A percentile compares a stretch with the other conserved stretches of the same genome.
Conservation (phyloP, 2,888 invertebrate species). For the Synanthedon myopaeformis region DNA sequence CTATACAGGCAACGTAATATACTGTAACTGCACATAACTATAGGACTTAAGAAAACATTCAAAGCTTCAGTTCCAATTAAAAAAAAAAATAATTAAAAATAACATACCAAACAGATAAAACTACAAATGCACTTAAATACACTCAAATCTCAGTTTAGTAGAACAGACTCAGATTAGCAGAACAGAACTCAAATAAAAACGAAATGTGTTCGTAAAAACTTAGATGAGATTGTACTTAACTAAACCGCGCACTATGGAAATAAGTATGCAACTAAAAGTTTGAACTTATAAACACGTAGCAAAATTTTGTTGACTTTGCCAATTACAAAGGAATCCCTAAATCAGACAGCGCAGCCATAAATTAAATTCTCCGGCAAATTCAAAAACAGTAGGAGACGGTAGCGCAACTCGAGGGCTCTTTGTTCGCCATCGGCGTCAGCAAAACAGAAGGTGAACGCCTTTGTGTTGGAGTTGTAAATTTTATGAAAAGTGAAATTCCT, state of each 20-base stretch:
- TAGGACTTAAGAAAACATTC: no score
- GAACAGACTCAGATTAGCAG: no score
- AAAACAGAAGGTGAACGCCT: conserved; percentile 67
- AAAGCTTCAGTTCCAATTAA: conserved; percentile 4
- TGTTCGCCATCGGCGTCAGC: conserved; percentile 63
- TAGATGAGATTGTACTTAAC: conserved; percentile 9
- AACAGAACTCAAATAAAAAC: no score
- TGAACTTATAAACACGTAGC: conserved; percentile 27
- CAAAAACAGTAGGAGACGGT: conserved; percentile 69
- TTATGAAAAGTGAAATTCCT: conserved; percentile 72
- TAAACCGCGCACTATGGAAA: conserved; percentile 27
- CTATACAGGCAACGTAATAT: no score
- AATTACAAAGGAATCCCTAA: conserved; percentile 63
- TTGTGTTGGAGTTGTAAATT: conserved; percentile 67
- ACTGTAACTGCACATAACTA: no score
- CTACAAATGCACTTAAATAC: no score
- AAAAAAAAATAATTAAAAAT: conserved; percentile 1
- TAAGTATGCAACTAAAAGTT: conserved; percentile 41
- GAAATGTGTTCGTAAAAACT: no score
- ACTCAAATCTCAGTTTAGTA: no score
- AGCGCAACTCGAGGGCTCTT: conserved; percentile 59
- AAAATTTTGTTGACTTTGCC: conserved; percentile 42
- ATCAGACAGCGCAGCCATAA: conserved; percentile 53
- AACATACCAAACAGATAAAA: neutral
- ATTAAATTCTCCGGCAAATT: conserved; percentile 62